These are phyloP conservation scores for Oscarella lobularis DNA, from an alignment of 37 sponge, comb jelly and placozoan genomes.

Conservation along the genomic window DNA sequence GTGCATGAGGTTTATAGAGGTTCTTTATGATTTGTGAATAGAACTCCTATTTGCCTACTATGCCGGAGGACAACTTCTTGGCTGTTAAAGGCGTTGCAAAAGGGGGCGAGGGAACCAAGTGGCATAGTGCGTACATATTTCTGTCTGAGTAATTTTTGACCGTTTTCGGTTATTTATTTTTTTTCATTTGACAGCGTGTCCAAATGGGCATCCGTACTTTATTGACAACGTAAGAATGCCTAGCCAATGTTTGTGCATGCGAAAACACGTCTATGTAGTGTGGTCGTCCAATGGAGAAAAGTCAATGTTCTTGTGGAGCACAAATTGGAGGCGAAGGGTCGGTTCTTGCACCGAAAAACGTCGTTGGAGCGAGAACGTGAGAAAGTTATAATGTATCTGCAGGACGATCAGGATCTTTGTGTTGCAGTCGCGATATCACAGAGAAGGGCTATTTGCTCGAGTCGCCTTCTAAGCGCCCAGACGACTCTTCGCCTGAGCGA, in stretches of 20 bases:
- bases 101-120: background rate
- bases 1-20: no score
- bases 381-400: no score
- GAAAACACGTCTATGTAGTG: background rate
- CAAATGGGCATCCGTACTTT: constrained; percentile 58
- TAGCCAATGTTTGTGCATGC: background rate
- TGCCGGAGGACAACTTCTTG: background rate
- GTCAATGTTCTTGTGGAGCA: no score
- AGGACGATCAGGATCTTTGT: background rate
- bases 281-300: no score
- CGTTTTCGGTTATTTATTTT: no score
- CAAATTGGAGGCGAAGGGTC: no score
- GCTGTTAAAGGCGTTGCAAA: background rate
- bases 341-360: no score
- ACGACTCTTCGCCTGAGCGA: constrained; percentile 31
- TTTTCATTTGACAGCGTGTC: constrained; percentile 22
- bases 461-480: constrained; percentile 5
- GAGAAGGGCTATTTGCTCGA: constrained; percentile 46
- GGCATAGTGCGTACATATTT: background rate
- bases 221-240: constrained; percentile 32
- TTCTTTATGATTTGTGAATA: no score
- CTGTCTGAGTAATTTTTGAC: no score
- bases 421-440: constrained; percentile 20
- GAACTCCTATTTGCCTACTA: background rate
- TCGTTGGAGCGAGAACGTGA: no score